Conservation (phyloP, 2,888 invertebrate genomes). For the Mellilla xanthometata region DNA sequence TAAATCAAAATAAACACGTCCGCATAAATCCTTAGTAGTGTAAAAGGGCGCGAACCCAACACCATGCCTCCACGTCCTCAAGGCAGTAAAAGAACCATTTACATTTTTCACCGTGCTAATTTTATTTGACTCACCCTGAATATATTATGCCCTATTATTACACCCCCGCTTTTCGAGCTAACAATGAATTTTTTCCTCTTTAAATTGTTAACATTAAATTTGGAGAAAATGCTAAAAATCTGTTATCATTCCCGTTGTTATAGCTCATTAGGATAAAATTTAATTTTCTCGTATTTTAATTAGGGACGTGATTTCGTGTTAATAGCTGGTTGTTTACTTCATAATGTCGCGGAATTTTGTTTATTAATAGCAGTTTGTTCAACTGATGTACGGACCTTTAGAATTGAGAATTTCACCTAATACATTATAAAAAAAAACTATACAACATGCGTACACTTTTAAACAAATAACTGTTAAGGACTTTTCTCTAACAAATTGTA, state of each 20-base stretch:
- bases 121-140: constrained; percentile 81
- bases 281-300: constrained; percentile 51
- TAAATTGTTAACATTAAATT: constrained; percentile 75
- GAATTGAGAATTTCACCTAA: too few relatives aligned
- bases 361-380: not conserved
- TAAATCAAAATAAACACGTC: too few relatives aligned
- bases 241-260: constrained; percentile 65
- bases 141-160: constrained; percentile 81
- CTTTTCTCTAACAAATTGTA: too few relatives aligned
- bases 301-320: constrained; percentile 37
- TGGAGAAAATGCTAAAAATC: constrained; percentile 64
- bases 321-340: constrained; percentile 33
- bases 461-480: too few relatives aligned
- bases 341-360: constrained; percentile 8
- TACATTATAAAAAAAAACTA: too few relatives aligned
- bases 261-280: constrained; percentile 65
- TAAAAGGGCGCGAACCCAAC: constrained; percentile 48
- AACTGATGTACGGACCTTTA: too few relatives aligned
- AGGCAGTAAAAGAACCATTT: constrained; percentile 75
- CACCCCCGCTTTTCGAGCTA: constrained; percentile 65
- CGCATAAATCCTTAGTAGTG: constrained; percentile 23
- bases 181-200: constrained; percentile 69
- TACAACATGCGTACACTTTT: too few relatives aligned
- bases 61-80: constrained; percentile 75
- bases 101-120: constrained; percentile 82